Conservation (phyloP, 2,797 vertebrate species). For the Poeciliopsis gracilis region DNA sequence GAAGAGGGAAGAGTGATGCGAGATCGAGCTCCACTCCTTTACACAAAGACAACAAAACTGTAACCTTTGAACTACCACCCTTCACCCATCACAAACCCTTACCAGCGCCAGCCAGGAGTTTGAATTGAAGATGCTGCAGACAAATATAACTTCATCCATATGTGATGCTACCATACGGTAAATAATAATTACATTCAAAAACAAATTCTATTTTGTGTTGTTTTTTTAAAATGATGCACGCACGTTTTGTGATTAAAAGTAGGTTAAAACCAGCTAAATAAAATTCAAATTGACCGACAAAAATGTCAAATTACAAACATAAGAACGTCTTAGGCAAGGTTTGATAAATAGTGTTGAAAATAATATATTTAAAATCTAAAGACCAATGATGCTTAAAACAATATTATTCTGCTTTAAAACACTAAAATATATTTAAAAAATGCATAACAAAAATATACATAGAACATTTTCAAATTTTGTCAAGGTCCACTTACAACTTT, state of each 20-base stretch:
- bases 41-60: conserved; percentile 83
- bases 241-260: neutral
- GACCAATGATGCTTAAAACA: conserved; percentile 16
- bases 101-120: conserved; percentile 4
- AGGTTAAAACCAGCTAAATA: neutral
- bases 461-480: neutral
- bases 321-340: neutral
- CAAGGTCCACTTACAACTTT: neutral
- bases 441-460: neutral
- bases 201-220: neutral
- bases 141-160: neutral
- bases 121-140: neutral
- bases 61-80: conserved; percentile 79
- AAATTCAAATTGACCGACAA: neutral
- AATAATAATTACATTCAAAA: neutral
- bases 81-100: conserved; percentile 56
- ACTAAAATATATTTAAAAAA: neutral
- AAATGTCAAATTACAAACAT: neutral
- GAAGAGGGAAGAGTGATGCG: conserved; percentile 83
- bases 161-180: neutral
- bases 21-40: conserved; percentile 81
- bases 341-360: neutral
- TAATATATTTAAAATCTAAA: neutral
- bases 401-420: no score
- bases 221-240: neutral